phyloP scores from a whole-genome alignment of 2,797 vertebrate species.

The Enteromius thamalakanensis region DNA sequence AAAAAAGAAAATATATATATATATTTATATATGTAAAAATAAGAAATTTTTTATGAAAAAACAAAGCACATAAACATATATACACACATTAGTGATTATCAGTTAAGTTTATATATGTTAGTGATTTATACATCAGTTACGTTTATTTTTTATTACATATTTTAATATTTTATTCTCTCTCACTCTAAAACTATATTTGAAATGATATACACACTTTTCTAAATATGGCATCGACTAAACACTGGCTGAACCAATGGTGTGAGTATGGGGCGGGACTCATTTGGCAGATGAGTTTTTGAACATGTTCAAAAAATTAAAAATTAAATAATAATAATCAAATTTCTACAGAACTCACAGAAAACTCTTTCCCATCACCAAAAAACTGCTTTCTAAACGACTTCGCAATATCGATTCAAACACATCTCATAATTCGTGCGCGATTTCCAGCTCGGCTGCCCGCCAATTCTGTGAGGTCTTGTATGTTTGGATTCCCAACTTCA shows the following conservation, averaged over 20 bases:
- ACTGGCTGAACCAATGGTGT: background rate
- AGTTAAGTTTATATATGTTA: too few relatives aligned
- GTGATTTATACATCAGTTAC: too few relatives aligned
- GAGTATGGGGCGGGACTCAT: background rate
- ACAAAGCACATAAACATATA: too few relatives aligned
- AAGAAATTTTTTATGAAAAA: too few relatives aligned
- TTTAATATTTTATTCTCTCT: background rate
- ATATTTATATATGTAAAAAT: too few relatives aligned
- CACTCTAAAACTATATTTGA: background rate
- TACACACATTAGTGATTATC: too few relatives aligned
- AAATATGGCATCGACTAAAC: background rate
- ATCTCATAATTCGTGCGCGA: background rate
- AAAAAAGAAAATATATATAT: too few relatives aligned
- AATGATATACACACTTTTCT: background rate
- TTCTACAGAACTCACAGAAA: background rate
- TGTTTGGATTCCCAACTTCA: conserved; percentile 80
- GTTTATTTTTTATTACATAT: too few relatives aligned
- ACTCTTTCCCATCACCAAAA: background rate
- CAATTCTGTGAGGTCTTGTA: conserved; percentile 78
- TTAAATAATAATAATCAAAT: background rate
- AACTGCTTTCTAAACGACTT: background rate
- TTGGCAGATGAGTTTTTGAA: background rate
- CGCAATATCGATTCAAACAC: background rate
- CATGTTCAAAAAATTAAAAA: background rate
- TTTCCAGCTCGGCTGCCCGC: background rate